phyloP scores from a whole-genome alignment of 2,888 invertebrate species.

The Agrenia bidenticulata region DNA sequence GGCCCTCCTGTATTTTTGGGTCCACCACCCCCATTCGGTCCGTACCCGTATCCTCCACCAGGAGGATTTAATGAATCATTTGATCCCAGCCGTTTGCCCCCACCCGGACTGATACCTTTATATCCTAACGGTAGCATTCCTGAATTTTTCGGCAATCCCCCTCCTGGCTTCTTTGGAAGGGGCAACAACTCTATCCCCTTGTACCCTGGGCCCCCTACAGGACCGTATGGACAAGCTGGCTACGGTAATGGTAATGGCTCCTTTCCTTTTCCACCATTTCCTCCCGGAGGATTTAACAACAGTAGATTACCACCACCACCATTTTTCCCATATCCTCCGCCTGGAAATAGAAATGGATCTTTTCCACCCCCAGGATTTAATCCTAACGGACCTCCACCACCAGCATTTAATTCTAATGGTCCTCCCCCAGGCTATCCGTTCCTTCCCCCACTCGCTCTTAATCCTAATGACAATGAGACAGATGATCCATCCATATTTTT shows the following conservation, averaged over 20 bases:
- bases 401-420: slow-evolving; percentile 48
- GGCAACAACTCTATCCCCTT: slow-evolving; percentile 17
- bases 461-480: slow-evolving; percentile 64
- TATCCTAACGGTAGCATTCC: slow-evolving; percentile 51
- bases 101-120: slow-evolving; percentile 50
- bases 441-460: slow-evolving; percentile 55
- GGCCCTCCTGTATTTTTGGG: slow-evolving; percentile 84
- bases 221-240: slow-evolving; percentile 58
- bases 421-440: slow-evolving; percentile 55
- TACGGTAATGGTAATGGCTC: slow-evolving; percentile 45
- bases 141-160: slow-evolving; percentile 41
- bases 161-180: slow-evolving; percentile 26
- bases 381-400: slow-evolving; percentile 48
- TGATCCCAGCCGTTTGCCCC: slow-evolving; percentile 50
- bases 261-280: slow-evolving; percentile 63
- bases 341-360: slow-evolving; percentile 35
- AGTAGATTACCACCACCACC: slow-evolving; percentile 66
- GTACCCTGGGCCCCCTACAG: slow-evolving; percentile 52
- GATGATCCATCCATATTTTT: slow-evolving; percentile 89
- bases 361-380: no score
- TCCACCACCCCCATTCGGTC: slow-evolving; percentile 67
- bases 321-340: slow-evolving; percentile 63
- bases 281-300: slow-evolving; percentile 60
- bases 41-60: slow-evolving; percentile 60
- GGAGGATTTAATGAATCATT: slow-evolving; percentile 45